A percentile compares a stretch with the other conserved stretches of the same genome.
phyloP scores from a whole-genome alignment of 2,797 vertebrate species.

The Acanthis flammea region DNA sequence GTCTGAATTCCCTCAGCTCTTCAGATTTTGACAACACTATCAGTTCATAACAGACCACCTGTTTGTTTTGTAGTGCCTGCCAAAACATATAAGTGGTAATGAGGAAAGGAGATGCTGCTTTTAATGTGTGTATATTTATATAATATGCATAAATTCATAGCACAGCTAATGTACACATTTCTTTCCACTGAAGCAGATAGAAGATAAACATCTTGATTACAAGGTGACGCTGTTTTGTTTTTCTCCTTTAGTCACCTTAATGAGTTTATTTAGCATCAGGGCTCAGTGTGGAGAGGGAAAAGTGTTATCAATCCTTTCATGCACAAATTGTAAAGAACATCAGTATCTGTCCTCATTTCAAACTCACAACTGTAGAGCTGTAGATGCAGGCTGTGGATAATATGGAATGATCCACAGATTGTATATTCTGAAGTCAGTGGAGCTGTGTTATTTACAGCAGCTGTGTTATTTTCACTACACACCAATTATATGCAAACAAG shows the following conservation, averaged over 20 bases:
- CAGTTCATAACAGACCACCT: slow-evolving; percentile 59
- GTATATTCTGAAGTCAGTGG: background rate
- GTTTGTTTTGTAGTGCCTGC: slow-evolving; percentile 58
- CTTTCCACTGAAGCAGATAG: background rate
- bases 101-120: slow-evolving; percentile 35
- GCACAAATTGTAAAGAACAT: background rate
- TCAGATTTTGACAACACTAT: slow-evolving; percentile 61
- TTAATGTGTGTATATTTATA: slow-evolving; percentile 54
- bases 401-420: background rate
- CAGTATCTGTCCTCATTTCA: background rate
- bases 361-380: background rate
- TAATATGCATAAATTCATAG: slow-evolving; percentile 39
- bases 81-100: slow-evolving; percentile 58
- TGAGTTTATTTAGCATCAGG: background rate
- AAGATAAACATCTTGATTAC: slow-evolving; percentile 31
- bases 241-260: background rate
- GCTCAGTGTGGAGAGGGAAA: background rate
- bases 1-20: slow-evolving; percentile 45
- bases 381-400: background rate
- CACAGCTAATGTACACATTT: slow-evolving; percentile 10
- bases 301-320: background rate
- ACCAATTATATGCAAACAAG: background rate
- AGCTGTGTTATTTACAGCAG: background rate
- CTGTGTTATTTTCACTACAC: background rate
- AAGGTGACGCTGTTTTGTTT: background rate